These are phyloP conservation scores for Dicrostonyx torquatus DNA, from an alignment of 2,797 vertebrate species.

Conservation along the genomic window DNA sequence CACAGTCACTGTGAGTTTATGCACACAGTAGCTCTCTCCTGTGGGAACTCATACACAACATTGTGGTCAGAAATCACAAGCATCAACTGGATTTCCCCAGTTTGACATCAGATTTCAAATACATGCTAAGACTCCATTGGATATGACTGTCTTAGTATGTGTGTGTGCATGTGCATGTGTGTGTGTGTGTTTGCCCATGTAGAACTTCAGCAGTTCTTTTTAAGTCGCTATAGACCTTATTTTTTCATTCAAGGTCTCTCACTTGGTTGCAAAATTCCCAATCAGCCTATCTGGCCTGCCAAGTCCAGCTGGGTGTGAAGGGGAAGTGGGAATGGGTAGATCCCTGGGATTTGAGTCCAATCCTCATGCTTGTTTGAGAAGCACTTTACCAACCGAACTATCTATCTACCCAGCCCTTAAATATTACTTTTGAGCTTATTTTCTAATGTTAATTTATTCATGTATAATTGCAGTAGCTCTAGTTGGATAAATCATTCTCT, in stretches of 20 bases:
- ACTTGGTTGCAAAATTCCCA: neutral
- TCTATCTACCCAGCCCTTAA: neutral
- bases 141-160: neutral
- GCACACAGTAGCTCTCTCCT: neutral
- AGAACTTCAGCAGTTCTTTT: neutral
- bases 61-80: conserved; percentile 35
- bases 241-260: neutral
- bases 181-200: neutral
- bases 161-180: neutral
- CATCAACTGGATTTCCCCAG: neutral
- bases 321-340: too few species aligned
- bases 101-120: conserved; percentile 21
- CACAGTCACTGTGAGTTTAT: neutral
- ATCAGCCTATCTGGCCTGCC: neutral
- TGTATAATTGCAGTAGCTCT: neutral
- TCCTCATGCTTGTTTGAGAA: neutral
- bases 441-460: conserved; percentile 24
- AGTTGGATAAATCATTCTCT: neutral
- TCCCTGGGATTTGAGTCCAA: neutral
- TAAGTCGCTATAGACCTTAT: neutral
- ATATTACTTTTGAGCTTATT: neutral
- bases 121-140: neutral
- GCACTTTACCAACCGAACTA: neutral
- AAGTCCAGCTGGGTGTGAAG: too few species aligned
- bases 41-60: neutral